These are phyloP conservation scores for Isurus oxyrinchus DNA, from an alignment of 2,113 vertebrate genomes.

Conservation along the genomic window DNA sequence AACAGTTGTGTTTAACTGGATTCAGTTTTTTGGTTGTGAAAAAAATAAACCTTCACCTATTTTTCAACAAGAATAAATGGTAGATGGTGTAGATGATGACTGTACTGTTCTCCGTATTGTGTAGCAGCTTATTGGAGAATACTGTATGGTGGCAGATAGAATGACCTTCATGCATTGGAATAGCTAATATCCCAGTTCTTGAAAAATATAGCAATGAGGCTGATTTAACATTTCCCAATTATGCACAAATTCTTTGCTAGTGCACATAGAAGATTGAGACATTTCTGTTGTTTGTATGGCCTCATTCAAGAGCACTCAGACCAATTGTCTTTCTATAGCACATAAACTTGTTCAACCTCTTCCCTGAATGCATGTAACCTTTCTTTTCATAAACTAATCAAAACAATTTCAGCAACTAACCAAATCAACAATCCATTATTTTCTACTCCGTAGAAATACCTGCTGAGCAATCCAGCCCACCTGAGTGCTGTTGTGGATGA, in stretches of 20 bases:
- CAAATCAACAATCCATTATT: slow-evolving; percentile 44
- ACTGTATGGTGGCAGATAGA: not conserved
- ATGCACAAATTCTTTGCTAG: not conserved
- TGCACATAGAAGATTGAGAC: not conserved
- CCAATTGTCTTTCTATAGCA: slow-evolving; percentile 40
- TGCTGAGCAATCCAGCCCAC: slow-evolving; percentile 64
- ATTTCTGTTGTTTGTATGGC: not conserved
- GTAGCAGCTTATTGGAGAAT: not conserved
- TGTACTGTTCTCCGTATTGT: not conserved
- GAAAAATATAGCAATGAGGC: not conserved
- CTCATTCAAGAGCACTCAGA: not conserved
- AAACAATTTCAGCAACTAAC: slow-evolving; percentile 23
- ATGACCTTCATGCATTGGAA: not conserved
- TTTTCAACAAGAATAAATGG: not conserved
- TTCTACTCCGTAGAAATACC: slow-evolving; percentile 54
- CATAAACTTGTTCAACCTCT: slow-evolving; percentile 43
- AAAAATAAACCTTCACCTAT: not conserved
- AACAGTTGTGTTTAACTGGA: not conserved
- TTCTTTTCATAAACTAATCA: slow-evolving; percentile 53
- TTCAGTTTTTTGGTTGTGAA: not conserved
- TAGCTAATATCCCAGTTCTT: not conserved
- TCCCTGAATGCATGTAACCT: slow-evolving; percentile 51
- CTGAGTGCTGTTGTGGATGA: slow-evolving; percentile 66
- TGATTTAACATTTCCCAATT: not conserved
- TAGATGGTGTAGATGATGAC: not conserved